Base-by-base conservation (phyloP, 2,888 invertebrate genomes). In the Hoplodrina blanda region DNA sequence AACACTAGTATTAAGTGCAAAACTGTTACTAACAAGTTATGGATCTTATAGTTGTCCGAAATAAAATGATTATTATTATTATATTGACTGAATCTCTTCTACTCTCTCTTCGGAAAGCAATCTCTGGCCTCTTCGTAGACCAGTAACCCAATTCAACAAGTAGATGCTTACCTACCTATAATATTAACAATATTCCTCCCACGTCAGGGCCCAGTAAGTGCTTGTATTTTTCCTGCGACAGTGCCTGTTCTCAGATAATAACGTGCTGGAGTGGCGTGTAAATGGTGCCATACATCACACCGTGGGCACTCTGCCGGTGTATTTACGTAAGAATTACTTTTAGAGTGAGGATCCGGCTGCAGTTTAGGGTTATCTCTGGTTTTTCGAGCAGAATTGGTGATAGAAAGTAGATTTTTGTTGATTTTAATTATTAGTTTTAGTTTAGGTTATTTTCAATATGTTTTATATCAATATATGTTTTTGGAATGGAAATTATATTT, bases 231-330 rank as follows among this genome's bases (percentile, higher is more conserved):
- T 63, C 71, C 65, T 44, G 71, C 62, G 81, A 81, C 81, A 76
- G 54, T 70, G 61, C 70, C 81, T 79, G 69, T 70, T 68, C 41
- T 2, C 55, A 52, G 69, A 70, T 76, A 80, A 83, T 80, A 79
- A 62, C 62, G 62, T 17, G 37, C 30, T 46, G 37, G 80, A 81
- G 83, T 72, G 71, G 80, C 77, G 77, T 76, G 77, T 77, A 78
- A 78, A 80, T 80, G 62, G 80, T 25, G 70, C 60, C 41, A 82
- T 80, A 62, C n/a, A 80, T 80, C 80, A 80, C 80, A 56, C 69
- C 54, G 70, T 76, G 67, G 80, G 64, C 83, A 79, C 80, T 75
- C 50, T 30, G 19, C 20, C 17, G 53, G 15, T 55, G 49, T 80
- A 78, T 76, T 76, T 80, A 77, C 77, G 70, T 69, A 65, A 13